Percentiles rank a stretch among this genome's conserved stretches.
These are phyloP conservation scores for Microtus oregoni DNA, from an alignment of 2,113 vertebrate genomes.

Conservation along the genomic window DNA sequence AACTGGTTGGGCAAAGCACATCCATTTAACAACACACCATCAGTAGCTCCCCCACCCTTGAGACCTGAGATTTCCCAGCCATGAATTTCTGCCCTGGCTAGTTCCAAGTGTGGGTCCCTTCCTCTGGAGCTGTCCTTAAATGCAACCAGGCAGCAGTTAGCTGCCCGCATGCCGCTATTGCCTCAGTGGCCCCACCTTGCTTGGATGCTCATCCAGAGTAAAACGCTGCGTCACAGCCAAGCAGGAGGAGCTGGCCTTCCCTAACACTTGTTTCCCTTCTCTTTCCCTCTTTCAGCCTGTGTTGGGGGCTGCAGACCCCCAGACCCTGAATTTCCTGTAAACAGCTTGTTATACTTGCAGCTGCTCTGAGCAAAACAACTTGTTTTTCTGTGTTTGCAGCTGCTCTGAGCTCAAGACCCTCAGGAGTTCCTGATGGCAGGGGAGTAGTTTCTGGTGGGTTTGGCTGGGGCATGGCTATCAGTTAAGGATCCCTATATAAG, in stretches of 20 bases:
- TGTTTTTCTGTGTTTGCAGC: too few species aligned
- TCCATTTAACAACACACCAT: not conserved
- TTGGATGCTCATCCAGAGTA: too few species aligned
- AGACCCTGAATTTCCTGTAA: too few species aligned
- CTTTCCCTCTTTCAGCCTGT: not conserved
- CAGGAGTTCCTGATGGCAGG: too few species aligned
- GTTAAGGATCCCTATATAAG: too few species aligned
- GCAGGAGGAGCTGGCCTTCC: not conserved
- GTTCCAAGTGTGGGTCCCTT: not conserved
- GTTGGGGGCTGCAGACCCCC: too few species aligned
- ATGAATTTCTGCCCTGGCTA: not conserved
- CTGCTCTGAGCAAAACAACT: too few species aligned
- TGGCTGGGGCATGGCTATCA: too few species aligned
- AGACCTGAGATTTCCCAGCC: not conserved
- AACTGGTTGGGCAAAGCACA: not conserved
- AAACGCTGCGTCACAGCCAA: not conserved
- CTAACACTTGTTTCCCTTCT: not conserved
- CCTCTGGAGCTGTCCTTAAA: not conserved
- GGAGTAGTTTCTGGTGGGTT: too few species aligned
- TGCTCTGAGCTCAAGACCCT: too few species aligned
- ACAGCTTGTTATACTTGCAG: too few species aligned
- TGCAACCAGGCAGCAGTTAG: not conserved
- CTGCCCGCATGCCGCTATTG: too few species aligned
- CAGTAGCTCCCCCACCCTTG: not conserved
- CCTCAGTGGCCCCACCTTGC: not conserved